Evolutionary conservation across 2,888 invertebrate genomes (phyloP).

Genomic region (Epinotia brunnichana): DNA sequence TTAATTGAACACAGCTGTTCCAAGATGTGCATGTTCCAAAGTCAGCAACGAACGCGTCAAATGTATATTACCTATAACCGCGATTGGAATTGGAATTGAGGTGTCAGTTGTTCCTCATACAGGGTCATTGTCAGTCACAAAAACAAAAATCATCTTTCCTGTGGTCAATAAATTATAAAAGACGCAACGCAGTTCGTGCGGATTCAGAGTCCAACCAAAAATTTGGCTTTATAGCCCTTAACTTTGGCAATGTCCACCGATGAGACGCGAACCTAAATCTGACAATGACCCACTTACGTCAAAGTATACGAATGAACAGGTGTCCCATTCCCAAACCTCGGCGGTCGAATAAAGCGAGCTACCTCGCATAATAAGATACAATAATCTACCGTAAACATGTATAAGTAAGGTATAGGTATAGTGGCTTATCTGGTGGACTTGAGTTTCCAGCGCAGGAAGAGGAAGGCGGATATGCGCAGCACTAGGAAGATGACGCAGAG

Average conservation of each 20-base stretch:
- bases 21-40: background rate
- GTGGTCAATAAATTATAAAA: no score
- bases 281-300: no score
- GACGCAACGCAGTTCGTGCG: no score
- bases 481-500: conserved; percentile 91
- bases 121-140: no score
- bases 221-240: no score
- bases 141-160: no score
- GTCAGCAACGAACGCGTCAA: conserved; percentile 6
- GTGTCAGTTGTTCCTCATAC: background rate
- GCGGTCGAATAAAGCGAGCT: conserved; percentile 6
- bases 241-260: no score
- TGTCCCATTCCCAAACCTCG: background rate
- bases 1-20: conserved; percentile 3
- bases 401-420: conserved; percentile 39
- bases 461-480: conserved; percentile 90
- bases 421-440: conserved; percentile 88
- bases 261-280: no score
- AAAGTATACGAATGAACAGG: background rate
- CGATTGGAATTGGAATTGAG: background rate
- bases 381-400: background rate
- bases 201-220: no score
- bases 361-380: background rate
- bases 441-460: conserved; percentile 94
- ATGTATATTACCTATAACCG: background rate